phyloP scores from a whole-genome alignment of 2,888 invertebrate species.

The Baccha elongata region DNA sequence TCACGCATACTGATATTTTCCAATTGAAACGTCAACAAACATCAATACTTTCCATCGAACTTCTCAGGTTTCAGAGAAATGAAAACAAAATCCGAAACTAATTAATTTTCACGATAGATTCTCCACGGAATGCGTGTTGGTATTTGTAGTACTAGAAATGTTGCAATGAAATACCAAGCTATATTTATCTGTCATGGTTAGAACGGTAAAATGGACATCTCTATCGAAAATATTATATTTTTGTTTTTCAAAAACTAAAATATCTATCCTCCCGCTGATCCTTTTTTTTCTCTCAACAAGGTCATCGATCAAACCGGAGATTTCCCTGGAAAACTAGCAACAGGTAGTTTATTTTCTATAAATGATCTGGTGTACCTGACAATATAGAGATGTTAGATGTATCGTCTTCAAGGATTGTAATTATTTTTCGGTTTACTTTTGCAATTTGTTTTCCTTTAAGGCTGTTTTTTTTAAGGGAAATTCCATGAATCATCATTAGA shows the following conservation, averaged over 20 bases:
- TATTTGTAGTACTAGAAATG: background rate
- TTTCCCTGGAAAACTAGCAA: constrained; percentile 49
- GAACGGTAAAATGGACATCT: constrained; percentile 50
- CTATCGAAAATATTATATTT: constrained; percentile 29
- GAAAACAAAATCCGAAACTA: constrained; percentile 59
- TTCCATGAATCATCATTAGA: constrained; percentile 27
- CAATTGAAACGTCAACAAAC: constrained; percentile 55
- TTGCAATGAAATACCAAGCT: constrained; percentile 27
- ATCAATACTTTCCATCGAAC: constrained; percentile 28
- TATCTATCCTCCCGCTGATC: constrained; percentile 33
- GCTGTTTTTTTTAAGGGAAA: constrained; percentile 3
- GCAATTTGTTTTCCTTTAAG: constrained; percentile 24
- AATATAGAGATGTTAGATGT: constrained; percentile 28
- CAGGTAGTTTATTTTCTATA: constrained; percentile 48
- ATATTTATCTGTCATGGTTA: constrained; percentile 69
- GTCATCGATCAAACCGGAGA: constrained; percentile 64
- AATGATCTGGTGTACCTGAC: constrained; percentile 65
- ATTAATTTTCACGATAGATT: constrained; percentile 70
- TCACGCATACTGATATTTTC: constrained; percentile 1
- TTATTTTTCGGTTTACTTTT: constrained; percentile 19
- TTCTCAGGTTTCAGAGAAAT: constrained; percentile 33
- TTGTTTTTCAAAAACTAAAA: background rate
- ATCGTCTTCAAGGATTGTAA: constrained; percentile 62
- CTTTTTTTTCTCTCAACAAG: constrained; percentile 65
- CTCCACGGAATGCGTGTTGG: constrained; percentile 27